Conservation (phyloP, 2,888 invertebrate species). For the Stenurella melanura region DNA sequence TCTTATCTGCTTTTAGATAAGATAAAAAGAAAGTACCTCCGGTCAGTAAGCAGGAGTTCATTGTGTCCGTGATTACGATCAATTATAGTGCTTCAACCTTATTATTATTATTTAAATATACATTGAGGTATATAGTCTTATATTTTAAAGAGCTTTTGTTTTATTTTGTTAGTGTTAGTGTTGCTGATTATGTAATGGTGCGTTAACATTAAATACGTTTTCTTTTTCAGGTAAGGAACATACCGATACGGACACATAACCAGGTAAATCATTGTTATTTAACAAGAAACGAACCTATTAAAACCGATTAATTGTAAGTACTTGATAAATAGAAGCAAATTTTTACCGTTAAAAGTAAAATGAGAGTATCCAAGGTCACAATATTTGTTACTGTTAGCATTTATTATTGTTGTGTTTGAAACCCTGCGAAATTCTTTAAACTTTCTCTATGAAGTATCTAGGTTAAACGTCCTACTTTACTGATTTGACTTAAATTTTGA, state of each 20-base stretch:
- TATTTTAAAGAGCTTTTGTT: neutral
- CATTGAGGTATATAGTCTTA: slow-evolving; percentile 18
- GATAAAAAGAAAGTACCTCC: slow-evolving; percentile 40
- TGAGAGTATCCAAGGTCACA: slow-evolving; percentile 12
- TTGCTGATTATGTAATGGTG: neutral
- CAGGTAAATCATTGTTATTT: slow-evolving; percentile 9
- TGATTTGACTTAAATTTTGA: slow-evolving; percentile 44
- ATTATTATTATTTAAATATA: slow-evolving; percentile 24
- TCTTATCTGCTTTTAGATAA: slow-evolving; percentile 39
- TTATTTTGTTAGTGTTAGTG: slow-evolving; percentile 17
- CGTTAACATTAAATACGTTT: slow-evolving; percentile 5
- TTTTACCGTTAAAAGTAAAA: slow-evolving; percentile 21
- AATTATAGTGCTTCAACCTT: slow-evolving; percentile 30
- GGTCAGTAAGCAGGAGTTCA: slow-evolving; percentile 44
- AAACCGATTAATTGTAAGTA: neutral
- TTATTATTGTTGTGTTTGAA: slow-evolving; percentile 41
- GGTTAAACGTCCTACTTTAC: slow-evolving; percentile 50
- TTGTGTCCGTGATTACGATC: slow-evolving; percentile 42
- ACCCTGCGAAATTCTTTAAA: slow-evolving; percentile 50
- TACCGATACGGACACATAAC: neutral
- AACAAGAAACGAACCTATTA: neutral
- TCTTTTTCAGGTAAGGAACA: slow-evolving; percentile 32
- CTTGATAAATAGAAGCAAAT: neutral
- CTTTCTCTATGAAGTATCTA: slow-evolving; percentile 48
- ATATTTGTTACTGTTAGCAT: slow-evolving; percentile 9